Evolutionary conservation across 2,888 invertebrate genomes (phyloP).

Genomic region (Proisotoma minuta): DNA sequence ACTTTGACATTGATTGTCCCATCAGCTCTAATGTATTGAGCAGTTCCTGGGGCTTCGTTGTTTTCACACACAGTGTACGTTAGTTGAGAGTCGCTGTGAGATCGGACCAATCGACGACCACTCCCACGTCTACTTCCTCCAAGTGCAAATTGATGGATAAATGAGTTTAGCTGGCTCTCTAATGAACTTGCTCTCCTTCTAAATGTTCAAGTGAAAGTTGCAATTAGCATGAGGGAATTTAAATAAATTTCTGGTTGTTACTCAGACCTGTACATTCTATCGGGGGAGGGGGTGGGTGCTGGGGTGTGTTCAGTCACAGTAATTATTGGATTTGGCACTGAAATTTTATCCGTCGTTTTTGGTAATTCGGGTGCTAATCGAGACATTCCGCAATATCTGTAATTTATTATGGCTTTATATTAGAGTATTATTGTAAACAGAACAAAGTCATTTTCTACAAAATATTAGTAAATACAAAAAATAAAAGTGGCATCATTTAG

Average conservation of each 20-base stretch:
- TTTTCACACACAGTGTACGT: conserved; percentile 80
- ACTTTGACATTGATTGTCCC: conserved; percentile 90
- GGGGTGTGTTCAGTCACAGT: conserved; percentile 96
- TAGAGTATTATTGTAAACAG: background rate
- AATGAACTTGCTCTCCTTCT: conserved; percentile 58
- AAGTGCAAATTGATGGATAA: conserved; percentile 53
- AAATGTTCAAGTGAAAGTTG: background rate
- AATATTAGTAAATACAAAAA: too few species aligned
- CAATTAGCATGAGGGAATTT: background rate
- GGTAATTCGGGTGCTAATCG: conserved; percentile 56
- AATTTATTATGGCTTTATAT: conserved; percentile 18
- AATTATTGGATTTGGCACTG: conserved; percentile 84
- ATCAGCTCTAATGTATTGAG: conserved; percentile 87
- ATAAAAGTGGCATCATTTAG: too few species aligned
- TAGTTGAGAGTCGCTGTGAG: conserved; percentile 88
- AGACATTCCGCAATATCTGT: conserved; percentile 67
- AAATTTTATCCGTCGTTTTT: conserved; percentile 50
- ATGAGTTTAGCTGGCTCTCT: conserved; percentile 75
- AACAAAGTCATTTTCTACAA: too few species aligned
- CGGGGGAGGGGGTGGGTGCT: conserved; percentile 70
- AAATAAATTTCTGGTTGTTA: background rate
- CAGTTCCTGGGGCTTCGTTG: conserved; percentile 80
- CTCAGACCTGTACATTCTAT: conserved; percentile 51
- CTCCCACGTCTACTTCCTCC: conserved; percentile 53
- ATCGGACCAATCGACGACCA: conserved; percentile 70